Evolutionary conservation across 2,797 vertebrate genomes (phyloP), one percentile per base, ranked within the genome.

Genomic region (Kryptolebias ocellatus): DNA sequence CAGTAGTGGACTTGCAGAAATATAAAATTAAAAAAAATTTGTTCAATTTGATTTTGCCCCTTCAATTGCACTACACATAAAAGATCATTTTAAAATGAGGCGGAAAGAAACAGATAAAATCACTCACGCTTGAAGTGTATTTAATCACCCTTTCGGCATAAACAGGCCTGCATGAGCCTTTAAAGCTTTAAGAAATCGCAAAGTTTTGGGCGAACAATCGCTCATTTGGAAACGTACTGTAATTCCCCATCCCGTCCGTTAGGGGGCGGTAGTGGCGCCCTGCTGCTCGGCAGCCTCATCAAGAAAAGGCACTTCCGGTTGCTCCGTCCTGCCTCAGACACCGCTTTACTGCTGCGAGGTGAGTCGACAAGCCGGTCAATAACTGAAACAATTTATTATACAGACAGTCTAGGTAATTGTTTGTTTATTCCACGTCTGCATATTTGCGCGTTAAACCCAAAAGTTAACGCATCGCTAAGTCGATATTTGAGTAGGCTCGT

Each of bases 251-350:
- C 2, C 15, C n/a, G 57, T 51, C 83, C 90, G 58, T 8, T 27
- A 78, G 86, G 4, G 74, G 80, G 80, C 76, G 60, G 4, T 16
- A 44, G 7, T 42, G 59, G 3, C 11, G 11, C 0, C 0, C 4
- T 34, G 11, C n/a, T 3, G 52, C 4, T 17, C 0, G 7, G 0
- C 0, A 0, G 8, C 1, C 4, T 0, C 0, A 29, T 0, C 53
- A 70, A 74, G 75, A 84, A 87, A 8, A 64, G 1, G 1, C 28
- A 62, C 71, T 91, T 92, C 89, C 89, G 77, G 16, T 39, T 73
- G 8, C 4, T 72, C 37, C 4, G 20, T 54, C 16, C 71, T 49
- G 83, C 83, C 79, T 49, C 47, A 60, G 64, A 53, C 16, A 47
- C 31, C 53, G 16, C 12, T 67, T 24, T 39, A 17, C 9, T 10